Conservation (phyloP, 2,888 invertebrate species). For the Andricus curvator region DNA sequence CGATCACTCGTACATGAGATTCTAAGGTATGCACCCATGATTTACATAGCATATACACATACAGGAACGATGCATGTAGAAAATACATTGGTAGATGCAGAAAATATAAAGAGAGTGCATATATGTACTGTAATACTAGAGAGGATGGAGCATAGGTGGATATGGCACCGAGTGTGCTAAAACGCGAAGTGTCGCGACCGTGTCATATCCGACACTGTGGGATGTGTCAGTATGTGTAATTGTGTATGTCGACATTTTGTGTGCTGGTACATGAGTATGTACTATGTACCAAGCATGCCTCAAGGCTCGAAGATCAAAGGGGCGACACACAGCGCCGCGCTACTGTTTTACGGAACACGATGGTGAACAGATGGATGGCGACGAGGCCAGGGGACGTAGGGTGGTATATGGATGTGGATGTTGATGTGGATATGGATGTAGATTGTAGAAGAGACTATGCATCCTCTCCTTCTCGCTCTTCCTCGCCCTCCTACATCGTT, state of each 20-base stretch:
- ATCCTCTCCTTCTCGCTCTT: constrained; percentile 49
- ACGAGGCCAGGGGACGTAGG: constrained; percentile 47
- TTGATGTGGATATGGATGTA: constrained; percentile 17
- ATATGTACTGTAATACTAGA: neutral
- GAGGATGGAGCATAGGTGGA: constrained; percentile 43
- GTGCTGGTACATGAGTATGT: constrained; percentile 46
- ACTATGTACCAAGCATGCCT: constrained; percentile 53
- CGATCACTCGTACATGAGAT: neutral
- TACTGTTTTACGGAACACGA: constrained; percentile 65
- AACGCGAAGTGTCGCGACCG: constrained; percentile 65
- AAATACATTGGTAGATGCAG: neutral
- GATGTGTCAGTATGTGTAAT: constrained; percentile 47
- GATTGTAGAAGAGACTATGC: constrained; percentile 49
- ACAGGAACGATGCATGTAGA: neutral
- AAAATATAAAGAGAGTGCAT: neutral
- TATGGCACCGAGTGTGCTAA: constrained; percentile 44
- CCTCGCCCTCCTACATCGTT: constrained; percentile 47
- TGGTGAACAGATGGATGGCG: constrained; percentile 60
- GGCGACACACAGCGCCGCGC: constrained; percentile 61
- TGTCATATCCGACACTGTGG: constrained; percentile 66
- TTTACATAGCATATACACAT: neutral
- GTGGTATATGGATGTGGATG: constrained; percentile 48
- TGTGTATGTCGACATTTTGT: constrained; percentile 54
- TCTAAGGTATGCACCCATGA: neutral
- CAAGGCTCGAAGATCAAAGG: constrained; percentile 68